Base-by-base conservation (phyloP, 2,113 vertebrate genomes). In the Apteryx mantelli region DNA sequence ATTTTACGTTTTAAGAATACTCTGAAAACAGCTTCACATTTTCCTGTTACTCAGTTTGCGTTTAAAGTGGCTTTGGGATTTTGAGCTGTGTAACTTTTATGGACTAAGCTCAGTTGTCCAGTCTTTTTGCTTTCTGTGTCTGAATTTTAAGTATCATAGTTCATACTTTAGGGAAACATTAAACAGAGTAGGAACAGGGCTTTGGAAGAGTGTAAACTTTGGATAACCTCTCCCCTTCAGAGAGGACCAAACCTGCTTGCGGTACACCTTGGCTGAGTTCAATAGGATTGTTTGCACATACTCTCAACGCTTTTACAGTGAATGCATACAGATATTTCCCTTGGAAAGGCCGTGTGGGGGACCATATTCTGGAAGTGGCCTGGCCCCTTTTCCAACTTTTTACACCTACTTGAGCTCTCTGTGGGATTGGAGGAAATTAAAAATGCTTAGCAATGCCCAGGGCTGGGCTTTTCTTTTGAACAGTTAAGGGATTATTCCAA, bases 131-230 rank as follows among this genome's bases (percentile, higher is more conserved):
- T 76, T 32, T n/a, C 2, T 42, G 68, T 75, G 14, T 24, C 42
- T 28, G 55, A 48, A 52, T 74, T 22, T 36, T 48, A 55, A 26
- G 36, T 40, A 25, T 1, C 11, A 3, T 7, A 53, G n/a, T 11
- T 21, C 3, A 10, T 53, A 13, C 20, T 63, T 60, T 1, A 71
- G 40, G 53, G 44, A 44, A 56, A 13, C 5, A 14, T 26, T n/a
- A 20, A 69, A 36, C 70, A 18, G 12, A 76, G 36, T 1, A 0
- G 21, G 38, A 71, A 42, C 0, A 0, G 38, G 55, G 30, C 77
- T 68, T 36, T 28, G 40, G 64, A 55, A 34, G 7, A n/a, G 52
- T 4, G 0, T 22, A 10, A 0, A 1, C 30, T 63, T 68, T 40
- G 70, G 32, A 16, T 85, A 81, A 48, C 12, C 17, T 53, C n/a